A percentile compares a stretch with the other conserved stretches of the same genome.
phyloP scores from a whole-genome alignment of 1,140 invertebrate species.

The Papilio machaon region DNA sequence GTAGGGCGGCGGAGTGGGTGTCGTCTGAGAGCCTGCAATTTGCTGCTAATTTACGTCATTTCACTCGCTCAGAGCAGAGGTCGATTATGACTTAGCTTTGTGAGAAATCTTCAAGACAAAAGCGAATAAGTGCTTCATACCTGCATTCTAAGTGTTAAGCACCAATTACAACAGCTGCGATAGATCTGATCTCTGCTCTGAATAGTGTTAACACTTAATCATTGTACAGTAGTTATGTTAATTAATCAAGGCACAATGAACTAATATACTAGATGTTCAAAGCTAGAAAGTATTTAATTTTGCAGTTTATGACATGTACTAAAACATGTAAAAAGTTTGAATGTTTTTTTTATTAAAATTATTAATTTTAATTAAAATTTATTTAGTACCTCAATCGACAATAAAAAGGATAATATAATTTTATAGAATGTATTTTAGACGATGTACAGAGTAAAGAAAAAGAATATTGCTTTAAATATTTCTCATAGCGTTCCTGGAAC shows the following conservation, averaged over 20 bases:
- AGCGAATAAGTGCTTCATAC: neutral
- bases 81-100: conserved; percentile 4
- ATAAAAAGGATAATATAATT: no score
- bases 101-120: conserved; percentile 3
- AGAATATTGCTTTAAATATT: neutral
- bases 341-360: no score
- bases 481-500: neutral
- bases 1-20: neutral
- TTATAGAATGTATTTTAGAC: no score
- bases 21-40: conserved; percentile 26
- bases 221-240: neutral
- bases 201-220: neutral
- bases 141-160: neutral
- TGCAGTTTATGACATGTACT: no score
- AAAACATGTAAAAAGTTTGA: no score
- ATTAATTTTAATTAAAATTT: no score
- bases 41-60: conserved; percentile 27
- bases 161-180: neutral
- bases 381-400: no score
- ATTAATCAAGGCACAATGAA: no score
- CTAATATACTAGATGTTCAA: no score
- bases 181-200: neutral
- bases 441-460: no score
- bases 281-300: no score
- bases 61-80: neutral